Evolutionary conservation across 2,888 invertebrate genomes (phyloP), one percentile per base, ranked within the genome.

Genomic region (Perizoma affinitatum): DNA sequence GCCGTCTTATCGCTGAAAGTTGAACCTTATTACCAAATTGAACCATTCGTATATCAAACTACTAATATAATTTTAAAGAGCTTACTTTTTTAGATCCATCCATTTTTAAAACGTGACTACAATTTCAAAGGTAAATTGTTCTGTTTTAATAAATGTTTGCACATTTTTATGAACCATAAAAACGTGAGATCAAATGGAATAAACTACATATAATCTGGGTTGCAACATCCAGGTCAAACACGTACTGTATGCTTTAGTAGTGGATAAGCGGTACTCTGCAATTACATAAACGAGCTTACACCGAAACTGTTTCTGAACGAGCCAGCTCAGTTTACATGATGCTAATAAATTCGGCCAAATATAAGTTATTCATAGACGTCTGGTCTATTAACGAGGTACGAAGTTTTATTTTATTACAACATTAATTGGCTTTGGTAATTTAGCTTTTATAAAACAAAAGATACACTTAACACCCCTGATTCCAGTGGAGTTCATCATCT

Each of bases 261-360:
- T 42, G 49, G 44, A 61, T 65, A 56, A 69, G 66, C 67, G 66
- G 70, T 66, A 67, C 57, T 62, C 61, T 52, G 61, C 63, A 67
- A 66, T 71, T 68, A 67, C 62, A 47, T 65, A 62, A 62, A 65
- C 66, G 60, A 55, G 52, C 64, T 60, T 48, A 54, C 60, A 58
- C 45, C 48, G 40, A 64, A 63, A 64, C 55, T 61, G 64, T 64
- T 64, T 64, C 57, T 51, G 57, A 64, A 55, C 57, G 51, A 64
- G 44, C 47, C 1, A 54, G 57, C 47, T 54, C 47, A 44, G 33
- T 55, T 48, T 10, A 60, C 53, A 44, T n/a, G 7, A 38, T 7
- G 7, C 4, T 38, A 11, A 43, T 43, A 11, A 43, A 43, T 43
- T 5, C 5, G 43, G 43, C n/a, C 7, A 38, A 38, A 38, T 4